These are phyloP conservation scores for Lepisosteus oculatus DNA, from an alignment of 2,113 vertebrate species.

Conservation along the genomic window DNA sequence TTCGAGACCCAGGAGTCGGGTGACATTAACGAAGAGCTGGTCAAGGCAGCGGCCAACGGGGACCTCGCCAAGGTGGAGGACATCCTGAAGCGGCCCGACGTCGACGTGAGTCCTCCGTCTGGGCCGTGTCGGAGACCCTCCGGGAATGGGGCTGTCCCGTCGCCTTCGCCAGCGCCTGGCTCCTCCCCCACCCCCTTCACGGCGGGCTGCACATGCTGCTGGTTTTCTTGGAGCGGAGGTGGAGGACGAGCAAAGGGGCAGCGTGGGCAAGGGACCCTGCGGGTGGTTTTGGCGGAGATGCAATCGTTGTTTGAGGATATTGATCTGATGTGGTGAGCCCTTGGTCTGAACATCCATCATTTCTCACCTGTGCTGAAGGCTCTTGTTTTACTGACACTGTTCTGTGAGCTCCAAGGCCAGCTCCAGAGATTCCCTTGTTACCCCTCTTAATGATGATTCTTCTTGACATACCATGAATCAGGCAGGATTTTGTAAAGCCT, in stretches of 20 bases:
- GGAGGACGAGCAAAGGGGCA: neutral
- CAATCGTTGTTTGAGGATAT: constrained; percentile 8
- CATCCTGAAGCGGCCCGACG: constrained; percentile 91
- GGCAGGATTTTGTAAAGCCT: too few relatives aligned
- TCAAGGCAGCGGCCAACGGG: constrained; percentile 97
- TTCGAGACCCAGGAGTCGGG: constrained; percentile 99
- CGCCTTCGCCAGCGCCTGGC: neutral
- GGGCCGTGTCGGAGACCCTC: too few relatives aligned
- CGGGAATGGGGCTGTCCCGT: neutral
- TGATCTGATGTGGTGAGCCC: constrained; percentile 1
- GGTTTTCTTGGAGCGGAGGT: neutral
- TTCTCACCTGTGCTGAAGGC: neutral
- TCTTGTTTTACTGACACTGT: too few relatives aligned
- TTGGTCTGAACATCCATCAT: too few relatives aligned
- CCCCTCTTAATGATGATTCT: too few relatives aligned
- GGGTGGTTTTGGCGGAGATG: neutral
- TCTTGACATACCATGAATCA: too few relatives aligned
- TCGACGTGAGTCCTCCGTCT: constrained; percentile 74
- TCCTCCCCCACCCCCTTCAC: constrained; percentile 18
- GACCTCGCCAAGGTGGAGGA: constrained; percentile 98
- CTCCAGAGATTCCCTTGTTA: too few relatives aligned
- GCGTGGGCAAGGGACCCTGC: neutral
- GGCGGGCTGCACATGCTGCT: neutral
- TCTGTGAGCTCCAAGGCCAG: too few relatives aligned
- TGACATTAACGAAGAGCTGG: constrained; percentile 96